These are phyloP conservation scores for Lerema accius DNA, from an alignment of 1,140 invertebrate genomes.

Conservation along the genomic window DNA sequence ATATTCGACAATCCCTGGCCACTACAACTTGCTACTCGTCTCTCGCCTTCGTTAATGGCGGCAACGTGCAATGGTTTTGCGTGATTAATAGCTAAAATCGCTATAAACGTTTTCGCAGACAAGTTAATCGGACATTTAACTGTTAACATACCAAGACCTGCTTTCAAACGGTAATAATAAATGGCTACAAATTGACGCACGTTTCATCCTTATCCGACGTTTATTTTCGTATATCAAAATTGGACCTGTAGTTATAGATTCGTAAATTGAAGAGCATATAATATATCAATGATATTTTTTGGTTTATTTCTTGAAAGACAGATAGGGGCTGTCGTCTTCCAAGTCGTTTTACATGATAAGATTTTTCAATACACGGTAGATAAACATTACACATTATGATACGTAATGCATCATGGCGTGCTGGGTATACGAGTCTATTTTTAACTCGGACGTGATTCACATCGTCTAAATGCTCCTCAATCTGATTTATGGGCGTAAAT, in stretches of 20 bases:
- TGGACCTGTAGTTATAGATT: background rate
- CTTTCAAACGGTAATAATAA: background rate
- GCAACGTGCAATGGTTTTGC: background rate
- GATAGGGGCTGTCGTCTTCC: too few species aligned
- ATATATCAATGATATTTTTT: too few species aligned
- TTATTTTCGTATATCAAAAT: background rate
- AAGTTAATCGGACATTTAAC: conserved; percentile 13
- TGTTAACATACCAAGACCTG: conserved; percentile 3
- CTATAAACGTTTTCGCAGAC: background rate
- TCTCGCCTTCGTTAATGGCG: background rate
- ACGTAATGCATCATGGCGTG: conserved; percentile 5
- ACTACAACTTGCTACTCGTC: background rate
- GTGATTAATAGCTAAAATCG: background rate
- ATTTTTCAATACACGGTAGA: background rate
- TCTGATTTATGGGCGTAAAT: conserved; percentile 49
- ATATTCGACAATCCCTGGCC: too few species aligned
- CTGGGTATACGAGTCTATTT: conserved; percentile 18
- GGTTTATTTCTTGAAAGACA: too few species aligned
- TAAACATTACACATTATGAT: conserved; percentile 9
- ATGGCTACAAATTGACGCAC: background rate
- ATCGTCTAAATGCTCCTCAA: conserved; percentile 28
- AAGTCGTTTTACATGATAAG: too few species aligned
- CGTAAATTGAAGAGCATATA: too few species aligned
- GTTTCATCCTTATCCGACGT: background rate
- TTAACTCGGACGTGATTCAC: conserved; percentile 29